Evolutionary conservation across 2,888 invertebrate genomes (phyloP), one percentile per base, ranked within the genome.

Genomic region (Meiosimyza decipiens): DNA sequence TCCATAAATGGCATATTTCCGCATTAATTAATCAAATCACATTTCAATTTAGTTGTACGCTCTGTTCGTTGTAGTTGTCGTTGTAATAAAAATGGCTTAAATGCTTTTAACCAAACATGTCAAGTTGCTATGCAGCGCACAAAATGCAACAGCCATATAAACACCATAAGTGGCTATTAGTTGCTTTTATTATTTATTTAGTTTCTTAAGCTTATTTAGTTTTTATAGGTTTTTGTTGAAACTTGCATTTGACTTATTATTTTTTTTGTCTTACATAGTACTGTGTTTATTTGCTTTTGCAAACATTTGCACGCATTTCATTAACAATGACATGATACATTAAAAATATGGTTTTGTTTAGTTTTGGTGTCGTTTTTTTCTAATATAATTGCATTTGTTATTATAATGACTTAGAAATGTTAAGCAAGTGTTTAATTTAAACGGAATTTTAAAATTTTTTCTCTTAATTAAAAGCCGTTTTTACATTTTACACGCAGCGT

Each of bases 61-160:
- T n/a, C 9, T 40, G 40, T 40, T 9, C 9, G 40, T 7, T n/a
- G 22, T 22, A 6, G 40, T 7, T 47, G 22, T n/a, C 12, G 28
- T 50, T 63, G 13, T 49, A 51, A 66, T 67, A 69, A 64, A 70
- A 55, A 71, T 68, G 74, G 71, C 68, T 69, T 71, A 73, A 73
- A 55, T 54, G 71, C 64, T 74, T 73, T 65, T 40, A 22, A 33
- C 74, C 74, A 74, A 74, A 72, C 57, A 55, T 18, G 67, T 55
- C 16, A 57, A 67, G 67, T 67, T 57, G 50, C 22, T 51, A 51
- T 16, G 22, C 33, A 55, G 51, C 28, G 49, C 50, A 18, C 28
- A 13, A 28, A 18, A 57, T 57, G 57, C 57, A 57, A 1, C 11
- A 16, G 57, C 57, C 5, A 22, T 22, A 22, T 22, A 22, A 55